Conservation (phyloP, 2,888 invertebrate species). For the Troilus luridus region DNA sequence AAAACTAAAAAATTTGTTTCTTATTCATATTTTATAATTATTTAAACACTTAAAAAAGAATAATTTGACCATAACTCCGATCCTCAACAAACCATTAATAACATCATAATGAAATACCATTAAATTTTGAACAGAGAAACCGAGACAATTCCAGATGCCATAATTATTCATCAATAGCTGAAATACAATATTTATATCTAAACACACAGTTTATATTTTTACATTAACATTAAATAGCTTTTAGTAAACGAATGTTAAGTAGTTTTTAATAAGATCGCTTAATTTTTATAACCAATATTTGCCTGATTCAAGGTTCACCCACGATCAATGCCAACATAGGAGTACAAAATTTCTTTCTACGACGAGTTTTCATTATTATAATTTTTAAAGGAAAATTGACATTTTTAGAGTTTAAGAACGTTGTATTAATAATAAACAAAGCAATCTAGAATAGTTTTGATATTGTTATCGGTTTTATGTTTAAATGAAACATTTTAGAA, state of each 20-base stretch:
- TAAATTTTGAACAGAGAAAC: not conserved
- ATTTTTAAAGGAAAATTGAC: not conserved
- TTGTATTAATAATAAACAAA: not conserved
- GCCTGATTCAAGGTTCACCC: not conserved
- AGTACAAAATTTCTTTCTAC: not conserved
- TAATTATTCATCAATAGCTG: not conserved
- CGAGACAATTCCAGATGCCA: not conserved
- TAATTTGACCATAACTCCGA: not conserved
- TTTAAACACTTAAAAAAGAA: too few relatives aligned
- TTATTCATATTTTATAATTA: not conserved
- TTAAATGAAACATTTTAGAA: not conserved
- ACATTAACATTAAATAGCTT: not conserved
- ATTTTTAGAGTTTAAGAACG: not conserved
- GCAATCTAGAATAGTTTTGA: not conserved
- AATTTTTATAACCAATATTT: not conserved
- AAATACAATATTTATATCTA: not conserved
- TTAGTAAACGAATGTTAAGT: too few relatives aligned
- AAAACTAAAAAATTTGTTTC: too few relatives aligned
- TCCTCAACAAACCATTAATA: not conserved
- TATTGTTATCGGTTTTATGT: not conserved
- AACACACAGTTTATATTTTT: not conserved
- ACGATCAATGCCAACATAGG: not conserved
- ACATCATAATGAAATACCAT: not conserved
- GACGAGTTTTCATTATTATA: not conserved
- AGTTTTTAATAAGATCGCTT: not conserved